Evolutionary conservation across 2,113 vertebrate species (phyloP).

Genomic region (Diglossa brunneiventris): DNA sequence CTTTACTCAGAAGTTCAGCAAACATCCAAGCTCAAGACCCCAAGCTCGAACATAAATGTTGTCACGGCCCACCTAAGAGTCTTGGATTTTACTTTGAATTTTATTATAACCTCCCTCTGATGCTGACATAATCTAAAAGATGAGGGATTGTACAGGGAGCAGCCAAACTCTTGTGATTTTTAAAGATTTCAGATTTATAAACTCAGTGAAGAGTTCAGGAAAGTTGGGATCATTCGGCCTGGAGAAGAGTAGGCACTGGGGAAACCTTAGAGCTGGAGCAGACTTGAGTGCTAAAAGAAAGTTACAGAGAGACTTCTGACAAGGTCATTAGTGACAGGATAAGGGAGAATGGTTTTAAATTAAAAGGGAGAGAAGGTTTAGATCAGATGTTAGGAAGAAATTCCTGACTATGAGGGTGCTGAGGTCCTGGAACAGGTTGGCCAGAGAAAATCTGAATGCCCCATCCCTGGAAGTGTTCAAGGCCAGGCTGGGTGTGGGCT

Average conservation of each 20-base stretch:
- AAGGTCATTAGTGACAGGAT: neutral
- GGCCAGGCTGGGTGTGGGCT: accelerated
- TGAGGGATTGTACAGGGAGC: neutral
- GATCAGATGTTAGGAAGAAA: neutral
- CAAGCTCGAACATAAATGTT: neutral
- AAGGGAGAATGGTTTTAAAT: neutral
- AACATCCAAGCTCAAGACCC: neutral
- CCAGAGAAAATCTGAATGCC: neutral
- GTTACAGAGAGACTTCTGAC: neutral
- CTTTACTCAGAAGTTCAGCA: neutral
- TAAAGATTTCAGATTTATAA: neutral
- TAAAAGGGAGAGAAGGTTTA: neutral
- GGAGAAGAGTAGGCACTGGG: neutral
- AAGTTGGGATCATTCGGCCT: neutral
- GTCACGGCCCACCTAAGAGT: neutral
- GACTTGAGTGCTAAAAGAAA: neutral
- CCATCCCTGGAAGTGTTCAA: neutral
- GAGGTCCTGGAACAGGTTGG: neutral
- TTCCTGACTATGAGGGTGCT: neutral
- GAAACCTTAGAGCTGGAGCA: too few species aligned
- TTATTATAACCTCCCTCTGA: neutral
- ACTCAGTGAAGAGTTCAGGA: neutral
- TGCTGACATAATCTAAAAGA: neutral
- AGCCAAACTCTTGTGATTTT: neutral
- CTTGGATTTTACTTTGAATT: neutral